These are phyloP conservation scores for Acronicta psi DNA, from an alignment of 2,888 invertebrate species.

Conservation along the genomic window DNA sequence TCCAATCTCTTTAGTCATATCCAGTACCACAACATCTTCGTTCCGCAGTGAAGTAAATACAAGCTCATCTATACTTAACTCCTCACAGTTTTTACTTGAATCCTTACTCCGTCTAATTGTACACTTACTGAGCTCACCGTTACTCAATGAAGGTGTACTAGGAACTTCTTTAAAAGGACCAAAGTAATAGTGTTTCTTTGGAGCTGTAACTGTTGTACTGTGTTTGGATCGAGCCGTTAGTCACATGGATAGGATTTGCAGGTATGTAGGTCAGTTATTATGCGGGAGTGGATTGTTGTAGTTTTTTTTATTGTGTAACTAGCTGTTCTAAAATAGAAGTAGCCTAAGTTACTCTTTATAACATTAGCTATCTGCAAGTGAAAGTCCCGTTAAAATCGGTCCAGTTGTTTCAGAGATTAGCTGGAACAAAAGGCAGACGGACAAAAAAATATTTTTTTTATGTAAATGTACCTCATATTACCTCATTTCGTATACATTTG, in stretches of 20 bases:
- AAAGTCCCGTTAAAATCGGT: too few species aligned
- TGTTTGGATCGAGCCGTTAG: constrained; percentile 43
- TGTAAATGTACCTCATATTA: too few species aligned
- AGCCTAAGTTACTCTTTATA: too few species aligned
- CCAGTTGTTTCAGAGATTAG: too few species aligned
- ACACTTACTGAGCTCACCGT: constrained; percentile 56
- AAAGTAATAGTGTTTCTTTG: constrained; percentile 62
- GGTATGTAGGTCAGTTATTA: constrained; percentile 42
- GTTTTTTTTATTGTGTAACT: neutral
- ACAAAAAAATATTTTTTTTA: too few species aligned
- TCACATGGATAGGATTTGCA: constrained; percentile 22
- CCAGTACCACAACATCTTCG: constrained; percentile 24
- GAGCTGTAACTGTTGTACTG: constrained; percentile 60
- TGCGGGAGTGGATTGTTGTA: neutral
- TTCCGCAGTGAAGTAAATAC: constrained; percentile 6
- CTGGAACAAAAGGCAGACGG: too few species aligned
- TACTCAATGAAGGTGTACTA: constrained; percentile 68
- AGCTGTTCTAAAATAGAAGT: too few species aligned
- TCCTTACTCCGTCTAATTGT: constrained; percentile 62
- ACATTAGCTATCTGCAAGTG: too few species aligned
- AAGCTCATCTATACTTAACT: constrained; percentile 47
- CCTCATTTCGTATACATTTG: too few species aligned
- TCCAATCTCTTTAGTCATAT: constrained; percentile 5
- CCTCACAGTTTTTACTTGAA: constrained; percentile 42
- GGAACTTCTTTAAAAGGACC: constrained; percentile 69